Evolutionary conservation across 2,113 vertebrate genomes (phyloP).

Genomic region (Probosciger aterrimus): DNA sequence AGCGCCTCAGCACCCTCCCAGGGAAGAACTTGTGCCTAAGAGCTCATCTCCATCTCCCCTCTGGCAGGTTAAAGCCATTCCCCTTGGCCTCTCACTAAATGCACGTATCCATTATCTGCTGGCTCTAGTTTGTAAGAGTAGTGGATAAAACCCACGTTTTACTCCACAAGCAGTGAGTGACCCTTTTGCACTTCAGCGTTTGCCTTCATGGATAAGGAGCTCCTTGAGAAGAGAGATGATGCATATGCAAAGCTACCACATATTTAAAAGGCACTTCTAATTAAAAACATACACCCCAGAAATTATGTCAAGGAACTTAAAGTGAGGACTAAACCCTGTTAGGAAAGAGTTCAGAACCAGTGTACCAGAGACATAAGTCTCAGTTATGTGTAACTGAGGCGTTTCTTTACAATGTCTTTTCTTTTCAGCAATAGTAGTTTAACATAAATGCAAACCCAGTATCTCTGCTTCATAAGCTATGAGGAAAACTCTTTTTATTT

Average conservation of each 20-base stretch:
- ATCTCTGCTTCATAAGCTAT: background rate
- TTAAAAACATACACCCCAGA: background rate
- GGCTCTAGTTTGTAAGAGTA: background rate
- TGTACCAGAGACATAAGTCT: background rate
- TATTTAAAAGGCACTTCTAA: background rate
- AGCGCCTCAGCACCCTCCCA: no score
- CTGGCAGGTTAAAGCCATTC: background rate
- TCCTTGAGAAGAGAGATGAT: background rate
- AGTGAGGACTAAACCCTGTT: background rate
- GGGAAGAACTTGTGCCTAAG: background rate
- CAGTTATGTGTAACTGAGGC: background rate
- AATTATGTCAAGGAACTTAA: background rate
- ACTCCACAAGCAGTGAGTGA: background rate
- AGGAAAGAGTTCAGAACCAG: background rate
- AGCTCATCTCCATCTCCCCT: background rate
- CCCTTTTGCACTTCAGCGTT: background rate
- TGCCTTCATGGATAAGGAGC: background rate
- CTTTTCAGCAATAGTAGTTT: background rate
- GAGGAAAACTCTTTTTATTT: background rate
- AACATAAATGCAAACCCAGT: background rate
- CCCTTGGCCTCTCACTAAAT: background rate
- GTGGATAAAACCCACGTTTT: background rate
- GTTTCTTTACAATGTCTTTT: background rate
- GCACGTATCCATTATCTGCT: background rate
- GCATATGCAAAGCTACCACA: fast-evolving